Evolutionary conservation across 2,797 vertebrate species (phyloP).

Genomic region (Pipistrellus pipistrellus): DNA sequence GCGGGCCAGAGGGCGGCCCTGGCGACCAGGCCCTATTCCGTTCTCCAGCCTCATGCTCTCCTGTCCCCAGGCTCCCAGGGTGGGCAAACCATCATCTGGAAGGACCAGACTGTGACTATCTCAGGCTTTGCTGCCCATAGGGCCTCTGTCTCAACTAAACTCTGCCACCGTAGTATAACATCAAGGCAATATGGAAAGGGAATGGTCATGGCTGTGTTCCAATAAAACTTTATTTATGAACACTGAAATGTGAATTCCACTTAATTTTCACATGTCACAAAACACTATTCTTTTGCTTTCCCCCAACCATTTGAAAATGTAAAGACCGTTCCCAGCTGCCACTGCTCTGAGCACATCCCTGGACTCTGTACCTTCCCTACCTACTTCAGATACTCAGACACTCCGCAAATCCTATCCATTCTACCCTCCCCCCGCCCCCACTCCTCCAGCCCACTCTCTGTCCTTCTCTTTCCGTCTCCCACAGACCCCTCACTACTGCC

Average conservation of each 20-base stretch:
- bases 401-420: not conserved
- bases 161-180: not conserved
- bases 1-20: not conserved
- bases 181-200: not conserved
- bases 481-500: not conserved
- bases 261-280: not conserved
- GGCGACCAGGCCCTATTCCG: not conserved
- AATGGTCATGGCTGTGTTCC: not conserved
- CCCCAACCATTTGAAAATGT: not conserved
- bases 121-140: not conserved
- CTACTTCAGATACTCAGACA: not conserved
- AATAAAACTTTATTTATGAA: constrained; percentile 69
- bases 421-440: not conserved
- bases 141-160: not conserved
- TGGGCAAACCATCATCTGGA: not conserved
- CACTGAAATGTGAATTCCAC: constrained; percentile 20
- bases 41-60: not conserved
- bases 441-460: not conserved
- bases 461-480: not conserved
- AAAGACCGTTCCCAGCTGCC: not conserved
- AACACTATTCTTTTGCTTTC: not conserved
- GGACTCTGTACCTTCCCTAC: no score
- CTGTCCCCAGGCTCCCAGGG: not conserved
- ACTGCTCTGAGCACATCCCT: not conserved
- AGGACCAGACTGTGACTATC: not conserved